These are phyloP conservation scores for Sapajus apella DNA, from an alignment of 2,113 vertebrate species.

Conservation along the genomic window DNA sequence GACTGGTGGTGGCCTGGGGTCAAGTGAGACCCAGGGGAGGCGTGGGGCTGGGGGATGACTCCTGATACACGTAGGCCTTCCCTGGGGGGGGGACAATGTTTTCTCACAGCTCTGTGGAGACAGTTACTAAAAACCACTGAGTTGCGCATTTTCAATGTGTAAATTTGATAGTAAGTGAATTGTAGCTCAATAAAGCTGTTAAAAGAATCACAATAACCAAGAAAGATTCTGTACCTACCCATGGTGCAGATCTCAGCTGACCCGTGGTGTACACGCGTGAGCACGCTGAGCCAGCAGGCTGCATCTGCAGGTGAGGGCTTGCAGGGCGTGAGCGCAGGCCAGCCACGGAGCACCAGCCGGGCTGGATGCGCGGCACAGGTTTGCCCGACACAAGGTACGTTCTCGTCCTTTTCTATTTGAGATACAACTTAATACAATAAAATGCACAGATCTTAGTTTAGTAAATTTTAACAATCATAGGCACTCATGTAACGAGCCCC, in stretches of 20 bases:
- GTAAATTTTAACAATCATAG: background rate
- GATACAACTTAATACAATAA: background rate
- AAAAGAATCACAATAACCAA: background rate
- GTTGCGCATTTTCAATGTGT: background rate
- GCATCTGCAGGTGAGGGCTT: rapidly evolving
- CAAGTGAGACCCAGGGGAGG: background rate
- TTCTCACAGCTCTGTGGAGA: background rate
- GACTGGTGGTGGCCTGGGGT: background rate
- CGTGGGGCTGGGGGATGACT: background rate
- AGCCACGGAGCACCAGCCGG: rapidly evolving
- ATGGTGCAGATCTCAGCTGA: background rate
- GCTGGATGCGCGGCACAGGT: rapidly evolving
- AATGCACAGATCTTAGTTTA: background rate
- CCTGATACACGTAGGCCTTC: background rate
- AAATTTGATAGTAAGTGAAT: background rate
- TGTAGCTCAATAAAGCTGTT: background rate
- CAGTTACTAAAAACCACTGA: background rate
- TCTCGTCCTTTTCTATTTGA: background rate
- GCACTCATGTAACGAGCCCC: too few relatives aligned
- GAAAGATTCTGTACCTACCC: background rate
- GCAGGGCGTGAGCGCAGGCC: background rate
- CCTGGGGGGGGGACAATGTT: background rate
- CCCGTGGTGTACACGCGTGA: rapidly evolving
- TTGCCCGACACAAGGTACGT: background rate
- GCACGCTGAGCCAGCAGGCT: rapidly evolving